Evolutionary conservation across 2,113 vertebrate genomes (phyloP).

Genomic region (Corythaeola cristata): DNA sequence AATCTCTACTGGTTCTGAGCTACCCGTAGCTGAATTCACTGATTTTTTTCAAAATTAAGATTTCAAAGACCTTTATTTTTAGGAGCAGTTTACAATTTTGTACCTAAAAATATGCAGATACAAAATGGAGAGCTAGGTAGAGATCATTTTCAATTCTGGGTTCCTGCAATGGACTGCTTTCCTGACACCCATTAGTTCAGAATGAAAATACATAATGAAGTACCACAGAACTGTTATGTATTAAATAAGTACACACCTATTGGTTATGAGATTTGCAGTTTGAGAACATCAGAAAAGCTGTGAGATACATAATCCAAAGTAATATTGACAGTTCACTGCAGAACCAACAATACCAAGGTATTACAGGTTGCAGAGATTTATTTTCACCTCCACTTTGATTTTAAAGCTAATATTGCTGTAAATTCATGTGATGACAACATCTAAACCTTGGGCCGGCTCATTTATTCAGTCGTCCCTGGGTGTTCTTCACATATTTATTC

Average conservation of each 20-base stretch:
- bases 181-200: not conserved
- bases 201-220: not conserved
- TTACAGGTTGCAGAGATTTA: not conserved
- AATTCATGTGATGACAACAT: not conserved
- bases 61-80: not conserved
- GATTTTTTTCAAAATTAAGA: not conserved
- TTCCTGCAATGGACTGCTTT: not conserved
- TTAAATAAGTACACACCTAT: not conserved
- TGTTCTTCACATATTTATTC: not conserved
- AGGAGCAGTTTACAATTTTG: not conserved
- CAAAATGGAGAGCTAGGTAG: not conserved
- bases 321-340: not conserved
- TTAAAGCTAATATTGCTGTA: not conserved
- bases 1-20: not conserved
- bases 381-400: not conserved
- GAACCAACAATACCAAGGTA: rapidly evolving
- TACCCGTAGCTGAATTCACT: not conserved
- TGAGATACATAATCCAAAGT: not conserved
- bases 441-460: not conserved
- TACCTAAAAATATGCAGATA: not conserved
- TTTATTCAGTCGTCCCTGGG: not conserved
- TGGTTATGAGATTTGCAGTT: not conserved
- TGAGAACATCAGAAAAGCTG: not conserved
- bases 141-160: not conserved
- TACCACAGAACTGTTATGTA: not conserved